Conservation (phyloP, 2,888 invertebrate genomes). For the Eupelmus urozonus region DNA sequence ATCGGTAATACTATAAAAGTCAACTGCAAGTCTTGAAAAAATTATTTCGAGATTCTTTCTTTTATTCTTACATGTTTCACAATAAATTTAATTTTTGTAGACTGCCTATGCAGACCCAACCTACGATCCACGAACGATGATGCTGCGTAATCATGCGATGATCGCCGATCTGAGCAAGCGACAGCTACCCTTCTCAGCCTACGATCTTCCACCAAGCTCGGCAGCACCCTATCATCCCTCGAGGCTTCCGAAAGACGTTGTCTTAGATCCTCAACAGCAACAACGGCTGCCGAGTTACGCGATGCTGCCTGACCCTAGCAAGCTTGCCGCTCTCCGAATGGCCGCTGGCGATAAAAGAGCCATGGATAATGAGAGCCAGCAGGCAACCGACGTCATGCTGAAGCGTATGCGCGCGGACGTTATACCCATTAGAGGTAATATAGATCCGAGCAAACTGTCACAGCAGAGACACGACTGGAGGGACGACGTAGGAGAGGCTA, state of each 20-base stretch:
- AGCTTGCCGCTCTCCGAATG: slow-evolving; percentile 71
- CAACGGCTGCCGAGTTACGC: slow-evolving; percentile 72
- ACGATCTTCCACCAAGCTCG: slow-evolving; percentile 66
- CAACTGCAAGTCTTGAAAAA: too few species aligned
- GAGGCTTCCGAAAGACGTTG: slow-evolving; percentile 33
- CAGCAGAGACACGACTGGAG: slow-evolving; percentile 68
- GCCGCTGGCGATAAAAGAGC: slow-evolving; percentile 67
- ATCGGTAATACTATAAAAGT: too few species aligned
- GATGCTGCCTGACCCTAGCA: slow-evolving; percentile 74
- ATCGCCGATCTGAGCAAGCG: slow-evolving; percentile 74
- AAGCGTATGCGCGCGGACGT: slow-evolving; percentile 72
- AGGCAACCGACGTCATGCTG: slow-evolving; percentile 65
- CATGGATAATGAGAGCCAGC: slow-evolving; percentile 63
- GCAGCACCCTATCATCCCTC: slow-evolving; percentile 67
- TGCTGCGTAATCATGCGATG: slow-evolving; percentile 73
- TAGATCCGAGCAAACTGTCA: slow-evolving; percentile 63
- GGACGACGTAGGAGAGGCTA: slow-evolving; percentile 81
- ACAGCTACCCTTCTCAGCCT: slow-evolving; percentile 70
- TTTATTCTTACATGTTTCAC: neutral
- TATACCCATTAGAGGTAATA: slow-evolving; percentile 67
- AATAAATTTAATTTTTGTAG: slow-evolving; percentile 21
- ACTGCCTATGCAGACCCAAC: slow-evolving; percentile 50
- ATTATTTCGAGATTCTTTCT: neutral
- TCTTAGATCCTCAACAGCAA: slow-evolving; percentile 15
- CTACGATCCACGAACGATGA: slow-evolving; percentile 71